A percentile compares a stretch with the other conserved stretches of the same genome.
Evolutionary conservation across 2,113 vertebrate genomes (phyloP).

Genomic region (Tapirus terrestris): DNA sequence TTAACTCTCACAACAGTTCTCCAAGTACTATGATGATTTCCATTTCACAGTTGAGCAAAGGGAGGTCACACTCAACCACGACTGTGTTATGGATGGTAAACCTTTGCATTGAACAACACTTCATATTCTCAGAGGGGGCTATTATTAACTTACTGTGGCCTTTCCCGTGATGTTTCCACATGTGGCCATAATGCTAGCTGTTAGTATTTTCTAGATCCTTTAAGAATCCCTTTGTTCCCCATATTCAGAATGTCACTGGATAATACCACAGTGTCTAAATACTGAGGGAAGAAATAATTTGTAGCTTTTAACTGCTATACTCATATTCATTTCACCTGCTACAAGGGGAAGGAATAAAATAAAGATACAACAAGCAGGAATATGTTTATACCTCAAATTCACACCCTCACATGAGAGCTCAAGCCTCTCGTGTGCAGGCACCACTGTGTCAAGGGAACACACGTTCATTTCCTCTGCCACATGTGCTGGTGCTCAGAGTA

Average conservation of each 20-base stretch:
- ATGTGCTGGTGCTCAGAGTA: background rate
- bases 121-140: background rate
- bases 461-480: accelerated
- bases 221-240: background rate
- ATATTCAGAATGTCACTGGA: background rate
- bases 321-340: background rate
- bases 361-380: background rate
- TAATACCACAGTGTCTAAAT: background rate
- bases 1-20: background rate
- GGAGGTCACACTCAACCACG: background rate
- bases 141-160: background rate
- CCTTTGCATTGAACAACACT: background rate
- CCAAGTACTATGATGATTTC: background rate
- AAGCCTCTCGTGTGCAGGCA: background rate
- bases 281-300: background rate
- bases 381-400: background rate
- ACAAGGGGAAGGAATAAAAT: background rate
- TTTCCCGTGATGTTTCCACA: background rate
- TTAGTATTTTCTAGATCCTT: slow-evolving; percentile 19
- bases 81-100: background rate
- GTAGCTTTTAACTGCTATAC: background rate
- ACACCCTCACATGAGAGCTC: background rate
- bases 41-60: background rate
- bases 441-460: accelerated
- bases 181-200: background rate